Evolutionary conservation across 2,113 vertebrate species (phyloP), one percentile per base, ranked within the genome.

Genomic region (Gobio gobio): DNA sequence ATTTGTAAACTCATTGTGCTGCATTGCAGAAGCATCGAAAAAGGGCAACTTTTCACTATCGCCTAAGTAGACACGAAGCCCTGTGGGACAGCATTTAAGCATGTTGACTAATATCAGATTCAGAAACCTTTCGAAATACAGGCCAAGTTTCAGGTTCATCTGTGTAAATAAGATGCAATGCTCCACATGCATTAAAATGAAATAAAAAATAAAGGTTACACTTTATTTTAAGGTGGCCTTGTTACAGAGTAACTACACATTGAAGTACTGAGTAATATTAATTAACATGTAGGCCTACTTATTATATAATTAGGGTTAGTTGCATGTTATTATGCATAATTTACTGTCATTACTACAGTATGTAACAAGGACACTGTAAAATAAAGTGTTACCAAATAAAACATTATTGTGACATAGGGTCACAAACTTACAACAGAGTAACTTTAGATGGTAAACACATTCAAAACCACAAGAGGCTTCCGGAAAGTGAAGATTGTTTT

Each of bases 21-120:
- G 70, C 70, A 73, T 49, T 74, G 72, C 43, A 74, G 72, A 49
- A 74, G 7, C n/a, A 16, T 12, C 9, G 66, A 18, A 72, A n/a
- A 70, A 70, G 2, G 4, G 16, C 36, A 45, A 72, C 40, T 73
- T 61, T 43, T 73, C 70, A 47, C 20, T 3, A 68, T 40, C 36
- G 14, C 16, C 14, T 18, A 16, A 51, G 16, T 54, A 5, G 14
- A 54, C 66, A 10, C 10, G 33, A 73, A 73, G 5, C 22, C 43
- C 43, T 14, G 5, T 73, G 70, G 40, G 70, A 47, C 22, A 47
- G 40, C 9, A 43, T 10, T 72, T 13, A 10, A 22, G 68, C 40
- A 24, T 2, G 10, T 73, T 45, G 22, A 10, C 22, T 24, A 73
- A 45, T 45, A 24, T 6, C 40, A 47, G 43, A 73, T 45, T 13